phyloP scores from a whole-genome alignment of 1,140 invertebrate genomes.

The Maniola jurtina region DNA sequence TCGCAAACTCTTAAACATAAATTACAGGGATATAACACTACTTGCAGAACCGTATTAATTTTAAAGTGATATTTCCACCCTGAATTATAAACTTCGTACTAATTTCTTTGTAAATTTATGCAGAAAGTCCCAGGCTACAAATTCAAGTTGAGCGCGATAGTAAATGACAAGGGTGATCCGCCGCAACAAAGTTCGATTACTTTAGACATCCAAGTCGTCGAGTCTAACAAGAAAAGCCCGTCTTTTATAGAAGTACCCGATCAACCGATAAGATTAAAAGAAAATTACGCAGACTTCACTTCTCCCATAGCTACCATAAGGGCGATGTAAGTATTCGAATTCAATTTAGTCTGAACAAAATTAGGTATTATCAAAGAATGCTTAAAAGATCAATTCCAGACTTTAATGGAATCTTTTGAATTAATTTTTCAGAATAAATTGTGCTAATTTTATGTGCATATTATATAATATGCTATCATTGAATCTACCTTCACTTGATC shows the following conservation, averaged over 20 bases:
- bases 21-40: neutral
- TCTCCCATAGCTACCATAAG: slow-evolving; percentile 83
- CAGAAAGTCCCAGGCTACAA: slow-evolving; percentile 83
- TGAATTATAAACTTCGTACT: slow-evolving; percentile 14
- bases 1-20: slow-evolving; percentile 2
- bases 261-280: slow-evolving; percentile 83
- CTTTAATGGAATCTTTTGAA: slow-evolving; percentile 11
- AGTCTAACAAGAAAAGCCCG: slow-evolving; percentile 93
- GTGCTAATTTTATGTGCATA: slow-evolving; percentile 11
- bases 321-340: slow-evolving; percentile 81
- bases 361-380: slow-evolving; percentile 28
- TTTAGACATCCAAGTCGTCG: slow-evolving; percentile 90
- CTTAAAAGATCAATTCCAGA: slow-evolving; percentile 15
- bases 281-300: slow-evolving; percentile 86
- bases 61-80: slow-evolving; percentile 8
- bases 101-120: slow-evolving; percentile 41
- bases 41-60: slow-evolving; percentile 4
- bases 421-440: slow-evolving; percentile 13
- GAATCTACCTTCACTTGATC: too few relatives aligned
- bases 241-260: slow-evolving; percentile 81
- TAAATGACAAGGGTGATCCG: slow-evolving; percentile 85
- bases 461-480: too few relatives aligned
- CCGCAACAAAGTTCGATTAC: slow-evolving; percentile 83
- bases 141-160: slow-evolving; percentile 86
- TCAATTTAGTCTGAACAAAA: slow-evolving; percentile 33